A percentile compares a stretch with the other conserved stretches of the same genome.
These are phyloP conservation scores for Pteronura brasiliensis DNA, from an alignment of 2,113 vertebrate genomes.

Conservation along the genomic window DNA sequence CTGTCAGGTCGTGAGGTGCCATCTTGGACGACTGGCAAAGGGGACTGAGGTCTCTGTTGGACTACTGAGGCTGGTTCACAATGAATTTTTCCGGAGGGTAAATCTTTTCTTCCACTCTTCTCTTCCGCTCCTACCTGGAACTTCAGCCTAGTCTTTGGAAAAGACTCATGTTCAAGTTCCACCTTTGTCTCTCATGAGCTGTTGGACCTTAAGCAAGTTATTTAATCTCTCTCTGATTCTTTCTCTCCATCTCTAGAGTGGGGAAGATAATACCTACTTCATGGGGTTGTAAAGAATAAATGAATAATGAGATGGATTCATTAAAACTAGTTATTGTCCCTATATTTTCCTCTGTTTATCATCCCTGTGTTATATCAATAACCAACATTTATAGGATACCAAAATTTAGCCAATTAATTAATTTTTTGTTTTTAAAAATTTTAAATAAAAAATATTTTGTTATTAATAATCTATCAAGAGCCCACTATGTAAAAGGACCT, in stretches of 20 bases:
- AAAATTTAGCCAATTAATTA: background rate
- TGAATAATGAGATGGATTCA: background rate
- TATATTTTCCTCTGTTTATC: background rate
- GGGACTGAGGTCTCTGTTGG: conserved; percentile 82
- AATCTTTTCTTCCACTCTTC: conserved; percentile 13
- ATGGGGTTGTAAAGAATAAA: background rate
- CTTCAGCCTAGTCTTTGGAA: background rate
- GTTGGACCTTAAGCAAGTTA: background rate
- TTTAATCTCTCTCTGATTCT: background rate
- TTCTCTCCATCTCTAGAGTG: background rate
- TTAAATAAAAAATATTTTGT: too few relatives aligned
- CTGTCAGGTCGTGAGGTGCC: conserved; percentile 89
- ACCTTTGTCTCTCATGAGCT: background rate
- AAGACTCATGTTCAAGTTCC: background rate
- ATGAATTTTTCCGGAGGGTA: conserved; percentile 92
- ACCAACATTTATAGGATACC: background rate
- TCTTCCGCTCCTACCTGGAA: background rate
- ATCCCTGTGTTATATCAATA: background rate
- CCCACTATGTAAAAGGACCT: background rate
- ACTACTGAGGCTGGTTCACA: conserved; percentile 88
- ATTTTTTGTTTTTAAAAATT: too few relatives aligned
- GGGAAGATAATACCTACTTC: background rate
- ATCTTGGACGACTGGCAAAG: conserved; percentile 82
- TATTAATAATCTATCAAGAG: background rate
- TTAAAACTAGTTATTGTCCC: background rate